A percentile compares a stretch with the other conserved stretches of the same genome.
Evolutionary conservation across 2,113 vertebrate genomes (phyloP).

Genomic region (Oncorhynchus nerka): DNA sequence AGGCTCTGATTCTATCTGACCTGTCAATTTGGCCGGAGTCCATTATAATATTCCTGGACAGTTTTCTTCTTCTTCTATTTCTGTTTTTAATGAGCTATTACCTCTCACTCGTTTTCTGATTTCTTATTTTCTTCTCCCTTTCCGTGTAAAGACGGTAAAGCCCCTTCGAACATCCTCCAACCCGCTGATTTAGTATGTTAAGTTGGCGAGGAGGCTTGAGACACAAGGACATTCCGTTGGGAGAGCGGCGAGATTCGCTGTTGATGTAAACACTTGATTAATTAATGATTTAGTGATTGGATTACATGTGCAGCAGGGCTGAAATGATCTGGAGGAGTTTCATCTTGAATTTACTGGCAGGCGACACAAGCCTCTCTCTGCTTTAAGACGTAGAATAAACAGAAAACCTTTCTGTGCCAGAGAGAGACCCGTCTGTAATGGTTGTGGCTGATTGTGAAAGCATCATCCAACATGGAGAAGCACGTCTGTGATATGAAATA

Average conservation of each 20-base stretch:
- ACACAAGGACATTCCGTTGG: slow-evolving; percentile 12
- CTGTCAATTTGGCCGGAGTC: slow-evolving; percentile 20
- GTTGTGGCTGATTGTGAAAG: slow-evolving; percentile 57
- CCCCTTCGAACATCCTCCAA: slow-evolving; percentile 21
- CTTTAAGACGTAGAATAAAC: neutral
- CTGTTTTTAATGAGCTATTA: too few relatives aligned
- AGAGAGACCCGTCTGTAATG: slow-evolving; percentile 25
- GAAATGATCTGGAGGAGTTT: slow-evolving; percentile 38
- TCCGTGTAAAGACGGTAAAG: slow-evolving; percentile 1
- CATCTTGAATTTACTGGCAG: slow-evolving; percentile 46
- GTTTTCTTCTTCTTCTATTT: neutral
- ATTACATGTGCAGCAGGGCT: slow-evolving; percentile 40
- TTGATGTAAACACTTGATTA: slow-evolving; percentile 62
- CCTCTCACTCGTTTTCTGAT: too few relatives aligned
- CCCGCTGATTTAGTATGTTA: slow-evolving; percentile 33
- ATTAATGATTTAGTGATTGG: slow-evolving; percentile 58
- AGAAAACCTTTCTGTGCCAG: slow-evolving; percentile 7
- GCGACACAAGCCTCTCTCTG: slow-evolving; percentile 21
- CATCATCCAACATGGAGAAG: slow-evolving; percentile 65
- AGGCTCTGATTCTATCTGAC: slow-evolving; percentile 35
- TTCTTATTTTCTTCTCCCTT: slow-evolving; percentile 10
- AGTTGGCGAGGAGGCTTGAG: slow-evolving; percentile 24
- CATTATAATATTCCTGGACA: slow-evolving; percentile 14
- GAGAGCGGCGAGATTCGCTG: slow-evolving; percentile 43
- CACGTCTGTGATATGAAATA: slow-evolving; percentile 69